These are phyloP conservation scores for Monopterus albus DNA, from an alignment of 2,113 vertebrate genomes.

Conservation along the genomic window DNA sequence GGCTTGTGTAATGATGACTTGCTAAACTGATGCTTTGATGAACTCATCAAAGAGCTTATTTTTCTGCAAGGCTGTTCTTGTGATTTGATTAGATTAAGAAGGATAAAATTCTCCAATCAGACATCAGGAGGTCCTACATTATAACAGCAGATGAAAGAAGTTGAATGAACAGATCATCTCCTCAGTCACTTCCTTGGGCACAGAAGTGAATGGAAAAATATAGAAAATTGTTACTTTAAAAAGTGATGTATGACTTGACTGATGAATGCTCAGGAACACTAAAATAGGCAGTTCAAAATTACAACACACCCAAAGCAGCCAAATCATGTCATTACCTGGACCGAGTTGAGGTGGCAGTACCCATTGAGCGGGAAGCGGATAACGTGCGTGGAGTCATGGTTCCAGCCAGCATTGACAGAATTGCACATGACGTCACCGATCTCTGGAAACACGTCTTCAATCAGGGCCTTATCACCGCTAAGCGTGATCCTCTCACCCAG, in stretches of 20 bases:
- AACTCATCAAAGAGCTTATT: conserved; percentile 63
- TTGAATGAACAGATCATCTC: conserved; percentile 43
- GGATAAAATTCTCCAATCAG: conserved; percentile 38
- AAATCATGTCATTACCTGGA: conserved; percentile 86
- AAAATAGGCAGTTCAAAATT: not conserved
- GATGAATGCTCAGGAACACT: not conserved
- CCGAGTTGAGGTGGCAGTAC: conserved; percentile 99
- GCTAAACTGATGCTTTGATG: conserved; percentile 66
- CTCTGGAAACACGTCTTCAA: conserved; percentile 97
- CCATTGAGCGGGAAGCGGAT: conserved; percentile 98
- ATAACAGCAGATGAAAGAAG: conserved; percentile 28
- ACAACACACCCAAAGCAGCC: not conserved
- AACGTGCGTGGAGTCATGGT: conserved; percentile 94
- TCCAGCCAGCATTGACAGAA: conserved; percentile 90
- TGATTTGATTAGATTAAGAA: conserved; percentile 57
- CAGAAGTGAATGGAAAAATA: not conserved
- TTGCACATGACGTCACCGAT: conserved; percentile 99
- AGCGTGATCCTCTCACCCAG: conserved; percentile 96
- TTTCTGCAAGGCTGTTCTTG: conserved; percentile 58
- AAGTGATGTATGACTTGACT: not conserved
- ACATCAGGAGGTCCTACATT: conserved; percentile 21
- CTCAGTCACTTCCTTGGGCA: not conserved
- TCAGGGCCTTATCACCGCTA: conserved; percentile 96
- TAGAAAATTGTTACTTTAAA: not conserved
- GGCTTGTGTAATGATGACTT: conserved; percentile 55